A percentile compares a stretch with the other conserved stretches of the same genome.
Conservation (phyloP, 2,113 vertebrate species). For the Hippocampus guttulatus region DNA sequence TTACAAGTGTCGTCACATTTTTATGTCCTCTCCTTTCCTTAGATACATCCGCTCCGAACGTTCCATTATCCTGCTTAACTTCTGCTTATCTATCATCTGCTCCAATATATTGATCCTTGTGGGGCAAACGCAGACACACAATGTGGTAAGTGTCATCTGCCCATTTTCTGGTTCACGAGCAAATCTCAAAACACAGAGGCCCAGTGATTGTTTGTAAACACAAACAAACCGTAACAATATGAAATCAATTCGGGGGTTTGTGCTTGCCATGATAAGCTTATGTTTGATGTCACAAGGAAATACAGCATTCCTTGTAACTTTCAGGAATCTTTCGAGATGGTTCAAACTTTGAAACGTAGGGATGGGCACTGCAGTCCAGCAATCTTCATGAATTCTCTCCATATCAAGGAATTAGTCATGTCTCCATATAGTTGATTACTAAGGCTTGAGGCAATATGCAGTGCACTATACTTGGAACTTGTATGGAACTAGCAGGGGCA, state of each 20-base stretch:
- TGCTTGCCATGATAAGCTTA: background rate
- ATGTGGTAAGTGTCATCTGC: conserved; percentile 79
- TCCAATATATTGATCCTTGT: conserved; percentile 97
- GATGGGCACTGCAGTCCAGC: background rate
- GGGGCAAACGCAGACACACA: conserved; percentile 97
- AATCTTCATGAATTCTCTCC: background rate
- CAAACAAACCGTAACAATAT: background rate
- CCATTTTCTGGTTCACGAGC: conserved; percentile 9
- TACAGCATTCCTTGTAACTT: background rate
- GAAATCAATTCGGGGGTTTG: background rate
- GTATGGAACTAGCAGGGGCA: background rate
- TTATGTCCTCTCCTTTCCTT: conserved; percentile 35
- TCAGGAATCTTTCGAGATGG: background rate
- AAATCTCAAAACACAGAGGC: background rate
- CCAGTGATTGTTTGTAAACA: background rate
- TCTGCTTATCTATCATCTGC: conserved; percentile 98
- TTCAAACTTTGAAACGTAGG: background rate
- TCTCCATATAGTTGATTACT: background rate
- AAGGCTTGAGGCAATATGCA: background rate
- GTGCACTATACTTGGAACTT: background rate
- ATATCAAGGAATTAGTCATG: background rate
- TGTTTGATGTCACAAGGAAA: background rate
- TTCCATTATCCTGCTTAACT: conserved; percentile 98
- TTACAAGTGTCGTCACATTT: background rate
- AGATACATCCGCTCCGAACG: conserved; percentile 97